Conservation (phyloP, 2,113 vertebrate genomes). For the Bungarus multicinctus region DNA sequence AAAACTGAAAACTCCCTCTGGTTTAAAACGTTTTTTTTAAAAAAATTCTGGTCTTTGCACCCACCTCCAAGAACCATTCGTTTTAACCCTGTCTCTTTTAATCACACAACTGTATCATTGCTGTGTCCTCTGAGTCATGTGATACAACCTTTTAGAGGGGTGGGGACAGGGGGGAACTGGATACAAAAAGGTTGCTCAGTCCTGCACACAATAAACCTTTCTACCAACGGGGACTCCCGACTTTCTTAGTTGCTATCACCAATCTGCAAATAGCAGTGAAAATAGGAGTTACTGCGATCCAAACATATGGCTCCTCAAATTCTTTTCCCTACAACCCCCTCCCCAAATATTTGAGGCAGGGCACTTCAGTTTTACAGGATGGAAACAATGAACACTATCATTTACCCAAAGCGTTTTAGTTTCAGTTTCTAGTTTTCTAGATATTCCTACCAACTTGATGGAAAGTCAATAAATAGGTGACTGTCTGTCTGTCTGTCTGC, state of each 20-base stretch:
- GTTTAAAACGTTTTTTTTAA: background rate
- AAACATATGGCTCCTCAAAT: background rate
- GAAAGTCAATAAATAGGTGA: background rate
- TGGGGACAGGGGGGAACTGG: background rate
- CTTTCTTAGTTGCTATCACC: background rate
- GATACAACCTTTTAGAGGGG: background rate
- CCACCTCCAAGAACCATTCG: background rate
- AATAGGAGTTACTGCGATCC: background rate
- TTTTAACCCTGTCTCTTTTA: background rate
- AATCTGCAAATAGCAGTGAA: background rate
- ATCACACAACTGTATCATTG: background rate
- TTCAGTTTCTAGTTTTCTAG: background rate
- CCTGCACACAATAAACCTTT: background rate
- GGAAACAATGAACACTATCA: background rate
- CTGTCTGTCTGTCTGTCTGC: background rate
- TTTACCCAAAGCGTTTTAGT: background rate
- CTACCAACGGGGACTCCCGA: background rate
- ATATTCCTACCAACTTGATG: background rate
- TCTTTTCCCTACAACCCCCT: background rate
- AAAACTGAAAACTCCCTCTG: background rate
- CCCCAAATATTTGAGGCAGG: background rate
- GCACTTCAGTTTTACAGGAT: background rate
- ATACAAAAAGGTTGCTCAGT: background rate
- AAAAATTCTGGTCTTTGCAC: background rate
- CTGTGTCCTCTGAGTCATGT: background rate